phyloP scores from a whole-genome alignment of 2,113 vertebrate species.

The Marcusenius ussheri region DNA sequence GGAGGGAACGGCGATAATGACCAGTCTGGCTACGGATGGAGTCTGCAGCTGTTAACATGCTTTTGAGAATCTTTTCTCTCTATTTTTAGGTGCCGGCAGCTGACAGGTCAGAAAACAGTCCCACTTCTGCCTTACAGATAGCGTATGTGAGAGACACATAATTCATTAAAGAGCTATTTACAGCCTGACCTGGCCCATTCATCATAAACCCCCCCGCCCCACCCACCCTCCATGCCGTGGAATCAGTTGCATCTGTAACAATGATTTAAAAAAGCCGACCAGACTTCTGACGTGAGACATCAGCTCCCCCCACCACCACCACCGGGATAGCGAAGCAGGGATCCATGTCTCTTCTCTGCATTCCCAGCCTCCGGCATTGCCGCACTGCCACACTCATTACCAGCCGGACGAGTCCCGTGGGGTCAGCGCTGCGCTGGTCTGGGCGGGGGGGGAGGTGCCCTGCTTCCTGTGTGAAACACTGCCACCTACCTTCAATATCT shows the following conservation, averaged over 20 bases:
- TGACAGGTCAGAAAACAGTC: slow-evolving; percentile 17
- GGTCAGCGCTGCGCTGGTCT: neutral
- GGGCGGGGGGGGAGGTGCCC: neutral
- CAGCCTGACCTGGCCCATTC: slow-evolving; percentile 10
- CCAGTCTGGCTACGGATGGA: neutral
- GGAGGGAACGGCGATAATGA: neutral
- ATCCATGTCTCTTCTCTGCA: neutral
- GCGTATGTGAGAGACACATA: neutral
- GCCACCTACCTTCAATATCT: slow-evolving; percentile 33
- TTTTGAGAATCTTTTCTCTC: neutral
- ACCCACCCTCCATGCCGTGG: neutral
- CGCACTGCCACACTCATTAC: neutral
- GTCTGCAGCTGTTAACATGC: neutral
- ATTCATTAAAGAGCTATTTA: slow-evolving; percentile 17
- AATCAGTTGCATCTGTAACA: neutral
- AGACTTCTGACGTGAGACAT: neutral
- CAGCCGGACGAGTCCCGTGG: neutral
- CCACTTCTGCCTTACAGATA: neutral
- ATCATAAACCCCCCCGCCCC: neutral
- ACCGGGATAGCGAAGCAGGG: neutral
- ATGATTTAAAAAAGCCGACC: slow-evolving; percentile 2
- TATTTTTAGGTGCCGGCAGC: slow-evolving; percentile 8
- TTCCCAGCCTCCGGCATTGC: neutral
- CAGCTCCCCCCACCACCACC: neutral
- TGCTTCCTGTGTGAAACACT: neutral